A percentile compares a stretch with the other conserved stretches of the same genome.
Conservation (phyloP, 2,888 invertebrate species). For the Lochmaea capreae region DNA sequence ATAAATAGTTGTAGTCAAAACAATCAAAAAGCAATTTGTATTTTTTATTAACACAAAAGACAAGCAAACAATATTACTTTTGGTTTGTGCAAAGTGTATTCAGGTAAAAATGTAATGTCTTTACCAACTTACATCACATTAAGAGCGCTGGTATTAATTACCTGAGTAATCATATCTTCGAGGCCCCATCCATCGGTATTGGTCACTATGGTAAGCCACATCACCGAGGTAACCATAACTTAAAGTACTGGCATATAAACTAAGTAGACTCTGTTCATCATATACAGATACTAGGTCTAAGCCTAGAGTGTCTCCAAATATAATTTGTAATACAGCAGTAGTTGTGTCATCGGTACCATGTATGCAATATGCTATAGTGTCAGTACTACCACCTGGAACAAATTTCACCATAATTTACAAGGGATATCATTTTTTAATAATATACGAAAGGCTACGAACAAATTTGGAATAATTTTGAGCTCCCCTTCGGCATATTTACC, state of each 20-base stretch:
- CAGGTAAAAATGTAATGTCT: too few species aligned
- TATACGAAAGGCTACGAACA: too few species aligned
- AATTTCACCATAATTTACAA: neutral
- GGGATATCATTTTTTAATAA: neutral
- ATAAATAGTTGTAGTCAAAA: too few species aligned
- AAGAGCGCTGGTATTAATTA: conserved; percentile 52
- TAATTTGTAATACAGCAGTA: conserved; percentile 85
- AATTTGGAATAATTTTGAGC: too few species aligned
- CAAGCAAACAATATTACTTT: too few species aligned
- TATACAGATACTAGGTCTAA: conserved; percentile 82
- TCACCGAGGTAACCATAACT: conserved; percentile 91
- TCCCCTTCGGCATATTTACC: too few species aligned
- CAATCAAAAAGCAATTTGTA: too few species aligned
- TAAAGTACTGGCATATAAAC: conserved; percentile 80
- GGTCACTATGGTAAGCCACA: conserved; percentile 82
- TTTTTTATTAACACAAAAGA: too few species aligned
- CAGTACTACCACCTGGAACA: conserved; percentile 74
- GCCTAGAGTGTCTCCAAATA: conserved; percentile 79
- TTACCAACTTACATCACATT: neutral
- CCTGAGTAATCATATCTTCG: conserved; percentile 84
- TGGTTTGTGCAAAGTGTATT: too few species aligned
- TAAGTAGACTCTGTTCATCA: conserved; percentile 70
- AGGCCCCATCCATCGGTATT: conserved; percentile 88
- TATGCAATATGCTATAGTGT: conserved; percentile 82
- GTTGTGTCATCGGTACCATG: conserved; percentile 83